Percentiles rank a stretch among this genome's conserved stretches.
Evolutionary conservation across 2,888 invertebrate species (phyloP).

Genomic region (Mongoloraphidia duomilia): DNA sequence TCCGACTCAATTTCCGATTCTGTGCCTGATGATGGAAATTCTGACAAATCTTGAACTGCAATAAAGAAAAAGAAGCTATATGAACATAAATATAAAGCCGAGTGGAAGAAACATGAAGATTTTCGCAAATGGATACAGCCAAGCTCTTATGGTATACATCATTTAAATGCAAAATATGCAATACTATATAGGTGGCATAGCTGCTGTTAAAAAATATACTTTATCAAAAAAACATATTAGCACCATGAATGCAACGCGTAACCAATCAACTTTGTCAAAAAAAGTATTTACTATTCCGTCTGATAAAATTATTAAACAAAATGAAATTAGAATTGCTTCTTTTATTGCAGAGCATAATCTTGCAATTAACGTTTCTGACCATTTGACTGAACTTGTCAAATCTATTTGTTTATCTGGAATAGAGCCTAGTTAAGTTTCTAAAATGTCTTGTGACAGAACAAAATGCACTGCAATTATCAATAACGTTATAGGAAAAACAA

Average conservation of each 20-base stretch:
- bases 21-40: too few relatives aligned
- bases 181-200: neutral
- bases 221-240: neutral
- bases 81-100: neutral
- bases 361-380: constrained; percentile 10
- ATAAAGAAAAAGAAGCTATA: neutral
- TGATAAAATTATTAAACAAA: constrained; percentile 6
- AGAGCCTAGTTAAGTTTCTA: constrained; percentile 6
- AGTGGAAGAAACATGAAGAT: neutral
- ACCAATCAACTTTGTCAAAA: neutral
- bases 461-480: constrained; percentile 12
- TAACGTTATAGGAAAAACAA: constrained; percentile 9
- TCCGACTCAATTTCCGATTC: too few relatives aligned
- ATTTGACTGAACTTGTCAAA: constrained; percentile 10
- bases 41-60: too few relatives aligned
- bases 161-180: too few relatives aligned
- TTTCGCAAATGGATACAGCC: neutral
- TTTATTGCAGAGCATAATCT: constrained; percentile 14
- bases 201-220: constrained; percentile 1
- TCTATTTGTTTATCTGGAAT: constrained; percentile 6
- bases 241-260: neutral
- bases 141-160: neutral
- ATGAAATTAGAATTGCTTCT: constrained; percentile 8
- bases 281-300: neutral
- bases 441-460: constrained; percentile 11